These are phyloP conservation scores for Polyommatus iphigenia DNA, from an alignment of 2,888 invertebrate genomes.

Conservation along the genomic window DNA sequence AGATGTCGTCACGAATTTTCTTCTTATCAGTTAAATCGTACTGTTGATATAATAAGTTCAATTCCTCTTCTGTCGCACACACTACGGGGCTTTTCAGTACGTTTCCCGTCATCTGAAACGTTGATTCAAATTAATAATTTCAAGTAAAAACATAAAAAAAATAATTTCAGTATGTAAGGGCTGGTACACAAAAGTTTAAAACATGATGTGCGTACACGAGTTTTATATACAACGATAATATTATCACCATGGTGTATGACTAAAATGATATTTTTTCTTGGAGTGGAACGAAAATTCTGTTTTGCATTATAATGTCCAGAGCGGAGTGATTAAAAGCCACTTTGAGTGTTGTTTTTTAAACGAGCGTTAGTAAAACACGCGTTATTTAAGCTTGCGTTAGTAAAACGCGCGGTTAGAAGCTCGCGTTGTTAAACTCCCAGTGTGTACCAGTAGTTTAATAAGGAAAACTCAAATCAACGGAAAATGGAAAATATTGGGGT, in stretches of 20 bases:
- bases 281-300: too few species aligned
- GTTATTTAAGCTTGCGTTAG: neutral
- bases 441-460: slow-evolving; percentile 1
- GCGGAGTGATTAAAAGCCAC: too few species aligned
- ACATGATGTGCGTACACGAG: too few species aligned
- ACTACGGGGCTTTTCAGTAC: neutral
- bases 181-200: neutral
- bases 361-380: too few species aligned
- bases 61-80: neutral
- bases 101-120: slow-evolving; percentile 17
- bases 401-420: neutral
- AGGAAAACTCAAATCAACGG: neutral
- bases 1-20: slow-evolving; percentile 10
- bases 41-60: slow-evolving; percentile 1
- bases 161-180: neutral
- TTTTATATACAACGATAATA: too few species aligned
- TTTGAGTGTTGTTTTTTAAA: too few species aligned
- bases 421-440: neutral
- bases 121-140: too few species aligned
- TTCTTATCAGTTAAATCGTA: slow-evolving; percentile 2
- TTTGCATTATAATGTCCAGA: too few species aligned
- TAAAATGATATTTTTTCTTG: too few species aligned
- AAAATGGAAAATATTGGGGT: neutral
- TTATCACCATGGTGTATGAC: too few species aligned
- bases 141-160: neutral